These are phyloP conservation scores for Eolophus roseicapilla DNA, from an alignment of 2,113 vertebrate species.

Conservation along the genomic window DNA sequence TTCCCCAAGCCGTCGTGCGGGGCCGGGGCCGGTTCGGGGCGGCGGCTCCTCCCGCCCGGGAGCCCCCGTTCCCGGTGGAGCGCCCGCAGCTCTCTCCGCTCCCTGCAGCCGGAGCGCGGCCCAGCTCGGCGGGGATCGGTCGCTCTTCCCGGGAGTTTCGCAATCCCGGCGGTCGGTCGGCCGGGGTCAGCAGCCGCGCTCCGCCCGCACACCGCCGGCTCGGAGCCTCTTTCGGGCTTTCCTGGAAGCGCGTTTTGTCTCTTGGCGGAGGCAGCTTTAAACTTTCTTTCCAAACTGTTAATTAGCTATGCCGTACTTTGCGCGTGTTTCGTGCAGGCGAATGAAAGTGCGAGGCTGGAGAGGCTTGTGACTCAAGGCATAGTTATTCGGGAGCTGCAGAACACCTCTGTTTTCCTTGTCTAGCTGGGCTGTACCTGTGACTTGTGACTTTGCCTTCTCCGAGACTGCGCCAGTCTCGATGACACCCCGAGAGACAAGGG, in stretches of 20 bases:
- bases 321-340: background rate
- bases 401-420: background rate
- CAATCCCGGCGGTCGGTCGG: background rate
- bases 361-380: background rate
- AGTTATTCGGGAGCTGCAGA: background rate
- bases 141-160: background rate
- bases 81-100: background rate
- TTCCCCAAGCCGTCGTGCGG: background rate
- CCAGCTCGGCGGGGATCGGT: background rate
- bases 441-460: background rate
- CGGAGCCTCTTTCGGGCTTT: background rate
- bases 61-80: background rate
- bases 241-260: background rate
- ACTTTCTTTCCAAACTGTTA: slow-evolving; percentile 44
- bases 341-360: background rate
- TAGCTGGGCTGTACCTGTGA: background rate
- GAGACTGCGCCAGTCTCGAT: background rate
- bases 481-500: background rate
- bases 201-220: background rate
- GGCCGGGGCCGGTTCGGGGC: background rate
- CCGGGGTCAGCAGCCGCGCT: background rate
- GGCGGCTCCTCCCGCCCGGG: background rate
- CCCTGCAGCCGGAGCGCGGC: background rate
- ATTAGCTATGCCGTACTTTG: background rate
- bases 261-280: background rate